phyloP scores from a whole-genome alignment of 2,888 invertebrate species.

The Drosophila mayaguana region DNA sequence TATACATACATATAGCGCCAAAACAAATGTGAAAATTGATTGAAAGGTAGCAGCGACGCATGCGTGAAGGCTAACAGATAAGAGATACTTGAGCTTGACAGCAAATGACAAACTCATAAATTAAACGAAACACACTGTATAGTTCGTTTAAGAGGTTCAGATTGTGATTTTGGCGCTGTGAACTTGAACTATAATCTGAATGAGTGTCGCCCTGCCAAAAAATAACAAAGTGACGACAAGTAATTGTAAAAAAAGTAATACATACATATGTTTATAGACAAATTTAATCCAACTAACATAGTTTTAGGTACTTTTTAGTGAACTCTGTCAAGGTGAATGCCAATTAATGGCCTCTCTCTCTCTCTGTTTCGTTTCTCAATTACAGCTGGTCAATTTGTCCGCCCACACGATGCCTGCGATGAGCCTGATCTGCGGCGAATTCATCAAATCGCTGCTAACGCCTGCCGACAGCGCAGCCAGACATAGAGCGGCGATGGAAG shows the following conservation, averaged over 20 bases:
- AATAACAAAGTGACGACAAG: constrained; percentile 28
- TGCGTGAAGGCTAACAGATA: constrained; percentile 62
- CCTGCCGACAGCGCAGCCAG: constrained; percentile 48
- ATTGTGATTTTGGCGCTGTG: constrained; percentile 54
- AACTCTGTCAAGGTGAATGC: constrained; percentile 68
- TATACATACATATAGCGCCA: not conserved
- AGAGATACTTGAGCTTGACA: constrained; percentile 29
- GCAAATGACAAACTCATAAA: constrained; percentile 50
- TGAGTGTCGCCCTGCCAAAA: constrained; percentile 43
- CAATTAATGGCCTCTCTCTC: constrained; percentile 60
- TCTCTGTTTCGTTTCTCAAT: constrained; percentile 38
- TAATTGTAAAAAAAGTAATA: constrained; percentile 18
- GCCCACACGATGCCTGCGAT: constrained; percentile 84
- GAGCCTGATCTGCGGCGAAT: constrained; percentile 82
- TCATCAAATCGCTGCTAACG: constrained; percentile 79
- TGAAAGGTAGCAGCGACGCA: constrained; percentile 38
- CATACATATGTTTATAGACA: not conserved
- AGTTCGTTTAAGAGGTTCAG: constrained; percentile 28
- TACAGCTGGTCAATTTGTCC: constrained; percentile 83
- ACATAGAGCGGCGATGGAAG: constrained; percentile 8
- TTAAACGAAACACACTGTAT: constrained; percentile 26
- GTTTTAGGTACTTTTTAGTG: constrained; percentile 38
- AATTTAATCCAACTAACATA: constrained; percentile 33
- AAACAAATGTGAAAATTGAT: constrained; percentile 1
- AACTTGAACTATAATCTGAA: constrained; percentile 70